Conservation (phyloP, 2,113 vertebrate species). For the Caranx melampygus region DNA sequence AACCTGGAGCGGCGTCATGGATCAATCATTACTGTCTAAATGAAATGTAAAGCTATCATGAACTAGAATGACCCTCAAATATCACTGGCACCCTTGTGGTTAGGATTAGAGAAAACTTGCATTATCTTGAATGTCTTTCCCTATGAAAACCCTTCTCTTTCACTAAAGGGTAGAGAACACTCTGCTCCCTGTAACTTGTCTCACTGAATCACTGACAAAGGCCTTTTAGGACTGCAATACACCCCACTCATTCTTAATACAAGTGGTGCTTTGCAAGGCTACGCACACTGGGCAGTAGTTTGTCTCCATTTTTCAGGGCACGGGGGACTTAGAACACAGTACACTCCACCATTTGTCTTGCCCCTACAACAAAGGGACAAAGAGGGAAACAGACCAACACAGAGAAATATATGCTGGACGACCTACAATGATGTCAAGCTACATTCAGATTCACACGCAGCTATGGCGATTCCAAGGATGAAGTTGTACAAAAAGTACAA, state of each 20-base stretch:
- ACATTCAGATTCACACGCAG: slow-evolving; percentile 72
- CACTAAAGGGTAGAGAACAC: slow-evolving; percentile 30
- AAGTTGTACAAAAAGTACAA: slow-evolving; percentile 21
- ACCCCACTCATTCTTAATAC: slow-evolving; percentile 56
- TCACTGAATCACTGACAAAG: slow-evolving; percentile 61
- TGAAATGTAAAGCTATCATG: slow-evolving; percentile 39
- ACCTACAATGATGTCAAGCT: slow-evolving; percentile 58
- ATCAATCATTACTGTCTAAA: slow-evolving; percentile 58
- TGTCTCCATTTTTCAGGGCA: slow-evolving; percentile 45
- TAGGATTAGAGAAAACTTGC: slow-evolving; percentile 40
- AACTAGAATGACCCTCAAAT: slow-evolving; percentile 36
- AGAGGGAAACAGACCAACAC: slow-evolving; percentile 28
- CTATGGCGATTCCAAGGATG: slow-evolving; percentile 32
- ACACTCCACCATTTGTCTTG: slow-evolving; percentile 46
- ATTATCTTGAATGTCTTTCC: slow-evolving; percentile 24
- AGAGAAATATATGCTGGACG: slow-evolving; percentile 37
- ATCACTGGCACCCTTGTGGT: slow-evolving; percentile 41
- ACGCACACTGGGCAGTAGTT: slow-evolving; percentile 39
- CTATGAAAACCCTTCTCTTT: slow-evolving; percentile 40
- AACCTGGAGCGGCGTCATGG: slow-evolving; percentile 27
- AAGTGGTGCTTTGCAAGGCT: slow-evolving; percentile 45
- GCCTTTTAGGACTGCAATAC: slow-evolving; percentile 45
- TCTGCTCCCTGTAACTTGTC: slow-evolving; percentile 49
- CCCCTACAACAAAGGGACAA: slow-evolving; percentile 53
- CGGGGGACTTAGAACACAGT: slow-evolving; percentile 39